These are phyloP conservation scores for Heliothis virescens DNA, from an alignment of 1,140 invertebrate species.

Conservation along the genomic window DNA sequence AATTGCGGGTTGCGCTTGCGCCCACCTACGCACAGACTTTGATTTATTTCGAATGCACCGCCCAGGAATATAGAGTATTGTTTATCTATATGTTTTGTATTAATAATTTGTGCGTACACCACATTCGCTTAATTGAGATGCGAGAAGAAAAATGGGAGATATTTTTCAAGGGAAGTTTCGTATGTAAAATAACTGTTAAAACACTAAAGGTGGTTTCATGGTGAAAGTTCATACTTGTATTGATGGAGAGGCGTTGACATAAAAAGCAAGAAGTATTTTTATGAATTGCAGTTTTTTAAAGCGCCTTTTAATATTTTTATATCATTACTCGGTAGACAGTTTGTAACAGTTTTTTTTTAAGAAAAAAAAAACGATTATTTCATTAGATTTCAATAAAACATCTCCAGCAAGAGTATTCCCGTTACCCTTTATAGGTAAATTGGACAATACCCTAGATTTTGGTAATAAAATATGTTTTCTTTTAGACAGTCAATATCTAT, in stretches of 20 bases:
- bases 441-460: no score
- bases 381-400: no score
- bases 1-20: constrained; percentile 71
- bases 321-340: background rate
- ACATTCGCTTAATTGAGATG: constrained; percentile 52
- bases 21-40: constrained; percentile 73
- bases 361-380: no score
- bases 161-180: constrained; percentile 22
- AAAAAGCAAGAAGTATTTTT: background rate
- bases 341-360: no score
- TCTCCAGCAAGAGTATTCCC: no score
- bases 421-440: no score
- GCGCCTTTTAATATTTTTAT: background rate
- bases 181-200: constrained; percentile 6
- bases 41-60: constrained; percentile 75
- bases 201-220: background rate
- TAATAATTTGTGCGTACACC: constrained; percentile 34
- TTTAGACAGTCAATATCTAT: no score
- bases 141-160: constrained; percentile 16
- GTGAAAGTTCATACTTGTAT: constrained; percentile 9
- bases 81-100: constrained; percentile 58
- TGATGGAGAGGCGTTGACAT: constrained; percentile 1
- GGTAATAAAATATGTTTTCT: no score
- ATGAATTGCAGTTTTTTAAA: background rate
- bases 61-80: constrained; percentile 72